These are phyloP conservation scores for Xyliphius kryptos DNA, from an alignment of 2,113 vertebrate species.

Conservation along the genomic window DNA sequence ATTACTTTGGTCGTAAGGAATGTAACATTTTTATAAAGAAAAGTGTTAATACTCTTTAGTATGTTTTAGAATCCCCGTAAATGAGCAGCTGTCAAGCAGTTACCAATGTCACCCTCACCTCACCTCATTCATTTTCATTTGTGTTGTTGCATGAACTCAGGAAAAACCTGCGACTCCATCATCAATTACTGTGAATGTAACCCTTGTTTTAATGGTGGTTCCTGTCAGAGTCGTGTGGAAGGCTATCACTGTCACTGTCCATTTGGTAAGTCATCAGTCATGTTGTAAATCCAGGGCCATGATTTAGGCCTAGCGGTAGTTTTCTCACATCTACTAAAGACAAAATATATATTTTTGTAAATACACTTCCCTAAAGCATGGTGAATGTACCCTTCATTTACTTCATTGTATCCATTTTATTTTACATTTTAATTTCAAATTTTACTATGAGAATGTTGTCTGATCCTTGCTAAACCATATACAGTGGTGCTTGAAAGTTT, in stretches of 20 bases:
- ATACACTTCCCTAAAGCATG: no score
- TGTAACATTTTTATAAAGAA: constrained; percentile 1
- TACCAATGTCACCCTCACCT: constrained; percentile 52
- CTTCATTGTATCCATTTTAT: no score
- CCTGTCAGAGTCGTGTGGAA: constrained; percentile 88
- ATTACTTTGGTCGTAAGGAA: constrained; percentile 40
- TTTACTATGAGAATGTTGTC: no score
- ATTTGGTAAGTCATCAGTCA: constrained; percentile 78
- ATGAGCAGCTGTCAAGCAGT: constrained; percentile 23
- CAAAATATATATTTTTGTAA: no score
- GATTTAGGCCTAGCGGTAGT: no score
- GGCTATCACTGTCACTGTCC: constrained; percentile 94
- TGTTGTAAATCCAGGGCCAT: no score
- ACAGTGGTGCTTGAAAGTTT: no score
- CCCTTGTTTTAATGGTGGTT: constrained; percentile 95
- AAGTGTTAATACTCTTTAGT: no score
- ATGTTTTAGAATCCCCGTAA: constrained; percentile 31
- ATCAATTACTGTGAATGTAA: constrained; percentile 97
- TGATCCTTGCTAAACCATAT: no score
- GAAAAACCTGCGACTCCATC: constrained; percentile 85
- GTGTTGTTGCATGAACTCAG: constrained; percentile 78
- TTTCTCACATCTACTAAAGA: no score
- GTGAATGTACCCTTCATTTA: no score
- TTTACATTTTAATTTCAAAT: no score
- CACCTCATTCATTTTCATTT: constrained; percentile 67